Evolutionary conservation across 1,140 invertebrate genomes (phyloP).

Genomic region (Aethina tumida): DNA sequence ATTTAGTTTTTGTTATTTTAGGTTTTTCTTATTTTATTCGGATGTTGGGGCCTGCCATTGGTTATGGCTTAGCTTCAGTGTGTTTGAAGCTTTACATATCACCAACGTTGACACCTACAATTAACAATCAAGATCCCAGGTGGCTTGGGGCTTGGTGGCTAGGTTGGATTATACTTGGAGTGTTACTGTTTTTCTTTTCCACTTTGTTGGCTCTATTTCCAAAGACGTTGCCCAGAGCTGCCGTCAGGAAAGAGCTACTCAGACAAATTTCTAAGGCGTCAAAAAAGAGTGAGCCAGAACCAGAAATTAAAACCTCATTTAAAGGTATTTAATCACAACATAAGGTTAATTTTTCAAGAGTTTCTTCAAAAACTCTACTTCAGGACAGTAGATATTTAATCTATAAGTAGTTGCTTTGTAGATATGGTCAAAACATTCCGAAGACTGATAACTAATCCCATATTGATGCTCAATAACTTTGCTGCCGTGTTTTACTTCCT

Average conservation of each 20-base stretch:
- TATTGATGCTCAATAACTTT: slow-evolving; percentile 58
- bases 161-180: slow-evolving; percentile 63
- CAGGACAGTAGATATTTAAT: background rate
- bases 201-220: slow-evolving; percentile 56
- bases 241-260: slow-evolving; percentile 41
- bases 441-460: slow-evolving; percentile 50
- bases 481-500: slow-evolving; percentile 59
- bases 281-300: slow-evolving; percentile 30
- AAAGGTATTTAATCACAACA: slow-evolving; percentile 25
- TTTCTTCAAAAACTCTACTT: background rate
- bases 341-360: slow-evolving; percentile 3
- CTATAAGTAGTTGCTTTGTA: slow-evolving; percentile 20
- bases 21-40: slow-evolving; percentile 59
- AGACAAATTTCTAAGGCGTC: slow-evolving; percentile 32
- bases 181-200: slow-evolving; percentile 49
- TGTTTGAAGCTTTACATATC: slow-evolving; percentile 60
- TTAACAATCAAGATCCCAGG: slow-evolving; percentile 56
- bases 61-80: slow-evolving; percentile 58
- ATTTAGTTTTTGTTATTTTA: slow-evolving; percentile 27
- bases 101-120: slow-evolving; percentile 55
- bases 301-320: slow-evolving; percentile 31
- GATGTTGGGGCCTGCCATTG: slow-evolving; percentile 61
- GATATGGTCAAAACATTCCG: slow-evolving; percentile 55
- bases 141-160: slow-evolving; percentile 75
- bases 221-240: slow-evolving; percentile 50